These are phyloP conservation scores for Chloroceryle aenea DNA, from an alignment of 2,113 vertebrate species.

Conservation along the genomic window DNA sequence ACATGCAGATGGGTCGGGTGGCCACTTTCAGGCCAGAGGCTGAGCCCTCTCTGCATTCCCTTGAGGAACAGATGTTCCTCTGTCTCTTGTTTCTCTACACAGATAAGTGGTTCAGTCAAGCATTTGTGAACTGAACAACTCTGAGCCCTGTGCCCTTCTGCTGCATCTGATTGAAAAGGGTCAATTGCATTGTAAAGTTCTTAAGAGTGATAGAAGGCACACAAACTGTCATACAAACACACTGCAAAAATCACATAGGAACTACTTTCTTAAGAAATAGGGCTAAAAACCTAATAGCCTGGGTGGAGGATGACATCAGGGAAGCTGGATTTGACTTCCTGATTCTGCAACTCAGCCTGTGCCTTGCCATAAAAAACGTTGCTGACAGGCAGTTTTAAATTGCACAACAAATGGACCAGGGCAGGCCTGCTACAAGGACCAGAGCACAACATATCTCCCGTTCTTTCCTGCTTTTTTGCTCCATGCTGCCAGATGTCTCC, in stretches of 20 bases:
- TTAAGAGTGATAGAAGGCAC: neutral
- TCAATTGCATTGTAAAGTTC: neutral
- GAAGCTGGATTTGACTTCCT: slow-evolving; percentile 40
- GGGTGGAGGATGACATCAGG: neutral
- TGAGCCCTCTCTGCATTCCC: neutral
- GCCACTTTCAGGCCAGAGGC: neutral
- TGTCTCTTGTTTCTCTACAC: neutral
- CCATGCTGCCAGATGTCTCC: neutral
- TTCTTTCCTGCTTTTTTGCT: neutral
- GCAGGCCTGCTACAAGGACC: neutral
- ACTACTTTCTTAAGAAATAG: neutral
- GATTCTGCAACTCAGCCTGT: neutral
- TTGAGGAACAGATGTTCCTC: neutral
- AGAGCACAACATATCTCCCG: neutral
- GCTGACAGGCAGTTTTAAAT: slow-evolving; percentile 58
- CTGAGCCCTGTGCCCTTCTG: neutral
- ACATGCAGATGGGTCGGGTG: accelerated
- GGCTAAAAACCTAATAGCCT: neutral
- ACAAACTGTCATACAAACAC: neutral
- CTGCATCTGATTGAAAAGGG: neutral
- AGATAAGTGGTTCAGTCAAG: neutral
- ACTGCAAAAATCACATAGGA: neutral
- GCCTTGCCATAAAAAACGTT: slow-evolving; percentile 34
- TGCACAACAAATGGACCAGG: slow-evolving; percentile 44
- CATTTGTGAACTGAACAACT: neutral